Conservation (phyloP, 1,140 invertebrate genomes). For the Diploscapter pachys region DNA sequence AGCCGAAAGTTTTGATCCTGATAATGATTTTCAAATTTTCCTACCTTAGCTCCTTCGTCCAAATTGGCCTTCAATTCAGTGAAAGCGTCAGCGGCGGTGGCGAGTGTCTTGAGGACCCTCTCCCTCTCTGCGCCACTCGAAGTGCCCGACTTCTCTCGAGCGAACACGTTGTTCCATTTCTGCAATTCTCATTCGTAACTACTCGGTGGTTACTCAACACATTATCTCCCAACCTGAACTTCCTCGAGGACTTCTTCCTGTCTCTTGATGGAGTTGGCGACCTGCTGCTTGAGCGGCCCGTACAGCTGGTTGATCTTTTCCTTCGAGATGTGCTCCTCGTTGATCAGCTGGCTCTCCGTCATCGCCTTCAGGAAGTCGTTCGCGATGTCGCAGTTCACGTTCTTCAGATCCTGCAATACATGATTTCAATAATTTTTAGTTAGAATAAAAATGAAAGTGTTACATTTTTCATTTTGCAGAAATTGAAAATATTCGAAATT, state of each 20-base stretch:
- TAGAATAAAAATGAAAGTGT: too few species aligned
- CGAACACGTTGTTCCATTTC: slow-evolving; percentile 70
- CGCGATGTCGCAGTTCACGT: slow-evolving; percentile 77
- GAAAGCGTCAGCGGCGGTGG: slow-evolving; percentile 83
- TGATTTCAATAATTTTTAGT: not conserved
- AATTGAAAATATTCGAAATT: too few species aligned
- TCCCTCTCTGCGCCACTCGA: slow-evolving; percentile 66
- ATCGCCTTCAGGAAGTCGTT: slow-evolving; percentile 62
- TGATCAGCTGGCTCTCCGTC: slow-evolving; percentile 77
- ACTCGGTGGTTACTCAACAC: not conserved
- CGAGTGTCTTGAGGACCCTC: slow-evolving; percentile 77
- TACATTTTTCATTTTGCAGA: too few species aligned
- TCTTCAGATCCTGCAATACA: slow-evolving; percentile 72
- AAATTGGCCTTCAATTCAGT: slow-evolving; percentile 84
- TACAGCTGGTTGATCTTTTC: slow-evolving; percentile 76
- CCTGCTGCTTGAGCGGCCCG: slow-evolving; percentile 72
- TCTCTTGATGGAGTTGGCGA: slow-evolving; percentile 70
- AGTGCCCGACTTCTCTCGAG: slow-evolving; percentile 67
- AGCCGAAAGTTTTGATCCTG: not conserved
- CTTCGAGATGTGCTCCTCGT: slow-evolving; percentile 69
- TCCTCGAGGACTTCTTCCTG: slow-evolving; percentile 76
- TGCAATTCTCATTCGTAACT: slow-evolving; percentile 13
- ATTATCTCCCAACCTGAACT: slow-evolving; percentile 67
- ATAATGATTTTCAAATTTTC: not conserved
- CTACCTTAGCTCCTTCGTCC: slow-evolving; percentile 81